These are phyloP conservation scores for Habrosyne pyritoides DNA, from an alignment of 2,888 invertebrate genomes.

Conservation along the genomic window DNA sequence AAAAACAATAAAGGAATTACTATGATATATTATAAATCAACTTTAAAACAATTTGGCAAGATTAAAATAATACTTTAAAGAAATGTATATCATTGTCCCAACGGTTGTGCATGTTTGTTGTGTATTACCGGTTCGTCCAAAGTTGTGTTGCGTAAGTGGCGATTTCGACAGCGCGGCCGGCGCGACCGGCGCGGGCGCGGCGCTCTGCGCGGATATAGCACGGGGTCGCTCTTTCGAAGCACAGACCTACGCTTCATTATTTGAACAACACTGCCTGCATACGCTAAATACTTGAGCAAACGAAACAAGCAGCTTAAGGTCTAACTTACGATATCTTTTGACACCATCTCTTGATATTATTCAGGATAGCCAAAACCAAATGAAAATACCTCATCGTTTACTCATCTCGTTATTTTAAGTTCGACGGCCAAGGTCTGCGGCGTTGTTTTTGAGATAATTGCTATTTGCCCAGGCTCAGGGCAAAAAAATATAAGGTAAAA, in stretches of 20 bases:
- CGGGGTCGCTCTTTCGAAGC: conserved; percentile 76
- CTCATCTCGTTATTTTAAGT: conserved; percentile 20
- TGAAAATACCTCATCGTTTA: conserved; percentile 23
- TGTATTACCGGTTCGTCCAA: conserved; percentile 66
- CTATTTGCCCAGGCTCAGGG: neutral
- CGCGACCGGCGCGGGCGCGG: conserved; percentile 70
- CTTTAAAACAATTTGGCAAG: no score
- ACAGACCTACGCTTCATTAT: conserved; percentile 68
- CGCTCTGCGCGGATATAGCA: conserved; percentile 71
- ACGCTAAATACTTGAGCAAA: conserved; percentile 71
- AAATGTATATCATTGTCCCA: conserved; percentile 49
- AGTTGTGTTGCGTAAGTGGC: conserved; percentile 69
- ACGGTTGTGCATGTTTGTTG: conserved; percentile 47
- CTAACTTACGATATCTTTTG: conserved; percentile 55
- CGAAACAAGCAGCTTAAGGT: conserved; percentile 51
- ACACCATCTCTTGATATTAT: conserved; percentile 34
- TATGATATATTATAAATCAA: no score
- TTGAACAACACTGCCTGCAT: conserved; percentile 64
- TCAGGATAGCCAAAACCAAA: conserved; percentile 23
- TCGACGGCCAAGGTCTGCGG: conserved; percentile 37
- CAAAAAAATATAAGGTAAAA: conserved; percentile 6
- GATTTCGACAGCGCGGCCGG: conserved; percentile 68
- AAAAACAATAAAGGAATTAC: no score
- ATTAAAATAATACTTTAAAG: no score
- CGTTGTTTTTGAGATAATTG: conserved; percentile 12